These are phyloP conservation scores for Dichetophora obliterata DNA, from an alignment of 2,888 invertebrate species.

Conservation along the genomic window DNA sequence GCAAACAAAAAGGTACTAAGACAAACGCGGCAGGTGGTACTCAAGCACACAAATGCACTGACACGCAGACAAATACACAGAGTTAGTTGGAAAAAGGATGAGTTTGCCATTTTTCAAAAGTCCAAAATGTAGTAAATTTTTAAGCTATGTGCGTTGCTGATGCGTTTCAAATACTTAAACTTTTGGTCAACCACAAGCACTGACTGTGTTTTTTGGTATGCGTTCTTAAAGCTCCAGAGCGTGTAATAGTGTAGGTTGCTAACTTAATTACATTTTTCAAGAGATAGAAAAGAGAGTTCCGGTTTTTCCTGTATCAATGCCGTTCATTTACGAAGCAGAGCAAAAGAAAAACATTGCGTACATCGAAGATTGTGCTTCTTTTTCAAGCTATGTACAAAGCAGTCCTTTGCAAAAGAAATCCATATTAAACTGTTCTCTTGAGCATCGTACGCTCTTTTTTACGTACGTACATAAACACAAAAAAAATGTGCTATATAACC, in stretches of 20 bases:
- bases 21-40: neutral
- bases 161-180: constrained; percentile 16
- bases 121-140: neutral
- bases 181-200: constrained; percentile 6
- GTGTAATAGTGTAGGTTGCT: constrained; percentile 51
- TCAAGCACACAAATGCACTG: neutral
- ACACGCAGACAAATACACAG: neutral
- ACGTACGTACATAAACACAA: no score
- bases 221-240: constrained; percentile 41
- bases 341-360: no score
- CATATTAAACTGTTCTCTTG: no score
- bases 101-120: neutral
- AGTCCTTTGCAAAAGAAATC: no score
- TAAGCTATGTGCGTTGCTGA: neutral
- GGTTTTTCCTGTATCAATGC: neutral
- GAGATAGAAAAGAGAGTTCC: neutral
- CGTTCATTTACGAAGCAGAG: no score
- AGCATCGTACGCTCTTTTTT: no score
- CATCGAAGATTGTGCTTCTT: no score
- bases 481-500: no score
- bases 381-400: no score
- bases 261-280: constrained; percentile 52
- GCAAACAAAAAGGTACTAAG: neutral
- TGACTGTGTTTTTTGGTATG: neutral
- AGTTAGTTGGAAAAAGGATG: neutral